Evolutionary conservation across 1,140 invertebrate genomes (phyloP), one percentile per base, ranked within the genome.

Genomic region (Drosophila littoralis): DNA sequence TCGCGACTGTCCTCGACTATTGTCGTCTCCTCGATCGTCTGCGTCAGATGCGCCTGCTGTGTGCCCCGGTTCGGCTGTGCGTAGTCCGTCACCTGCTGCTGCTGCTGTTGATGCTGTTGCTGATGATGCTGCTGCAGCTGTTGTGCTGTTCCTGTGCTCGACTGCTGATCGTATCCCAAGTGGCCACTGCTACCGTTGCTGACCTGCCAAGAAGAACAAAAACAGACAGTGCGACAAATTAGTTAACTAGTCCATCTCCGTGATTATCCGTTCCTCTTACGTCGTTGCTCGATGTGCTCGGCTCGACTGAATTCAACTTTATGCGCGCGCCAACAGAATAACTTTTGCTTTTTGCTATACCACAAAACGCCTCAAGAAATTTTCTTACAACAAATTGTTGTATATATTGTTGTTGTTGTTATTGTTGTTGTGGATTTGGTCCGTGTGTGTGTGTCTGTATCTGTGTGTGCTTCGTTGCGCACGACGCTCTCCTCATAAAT

Each of bases 41-140:
- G 73, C 90, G 93, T 71, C 81, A 93, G 55, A 91, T 92, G 79
- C 86, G 93, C 82, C 60, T 85, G 83, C 46, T 85, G 65, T 84
- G 93, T 85, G 90, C 94, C 94, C 90, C 95, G 95, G 79, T 94
- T 95, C 7, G 95, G 95, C 81, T 95, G 95, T 66, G 95, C 95
- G 94, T 97, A 96, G 79, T 97, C 96, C 52, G 94, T 94, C 43
- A 94, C 93, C 65, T 94, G 93, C 55, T 95, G 94, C 40, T 42
- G 79, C 46, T 65, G 83, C 64, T 58, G 81, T 46, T 64, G 59
- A 9, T 84, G 81, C 38, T 81, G 82, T 9, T 76, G 65, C 10
- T 65, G 46, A 36, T 64, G 66, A 35, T 67, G 40, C 35, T 77
- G 74, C 15, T 72, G 45, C 57, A 66, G 46, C 60, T 52, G 72